These are phyloP conservation scores for Typhlichthys eigenmanni DNA, from an alignment of 2,797 vertebrate genomes.

Conservation along the genomic window DNA sequence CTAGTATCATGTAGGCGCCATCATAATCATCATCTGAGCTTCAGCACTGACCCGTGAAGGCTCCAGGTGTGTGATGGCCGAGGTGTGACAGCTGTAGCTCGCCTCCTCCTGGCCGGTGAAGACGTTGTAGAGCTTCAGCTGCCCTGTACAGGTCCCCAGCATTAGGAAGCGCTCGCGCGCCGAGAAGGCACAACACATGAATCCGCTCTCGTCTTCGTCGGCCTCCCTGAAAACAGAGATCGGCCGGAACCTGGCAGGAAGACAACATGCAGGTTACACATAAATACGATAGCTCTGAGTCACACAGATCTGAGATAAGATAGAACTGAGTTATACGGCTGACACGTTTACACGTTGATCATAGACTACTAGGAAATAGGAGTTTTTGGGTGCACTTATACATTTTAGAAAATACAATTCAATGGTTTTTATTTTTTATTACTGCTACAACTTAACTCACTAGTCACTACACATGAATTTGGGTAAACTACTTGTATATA, in stretches of 20 bases:
- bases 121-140: conserved; percentile 97
- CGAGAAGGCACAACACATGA: conserved; percentile 97
- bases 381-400: too few relatives aligned
- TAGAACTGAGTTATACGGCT: too few relatives aligned
- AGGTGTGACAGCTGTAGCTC: conserved; percentile 97
- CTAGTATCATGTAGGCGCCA: not conserved
- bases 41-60: conserved; percentile 88
- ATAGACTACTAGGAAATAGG: too few relatives aligned
- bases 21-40: not conserved
- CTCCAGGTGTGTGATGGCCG: conserved; percentile 96
- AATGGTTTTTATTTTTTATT: too few relatives aligned
- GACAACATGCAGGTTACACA: not conserved
- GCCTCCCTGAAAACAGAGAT: conserved; percentile 98
- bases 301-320: not conserved
- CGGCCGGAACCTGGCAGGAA: conserved; percentile 87
- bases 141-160: conserved; percentile 95
- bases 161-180: conserved; percentile 96
- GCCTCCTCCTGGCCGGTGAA: conserved; percentile 98
- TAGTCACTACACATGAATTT: too few relatives aligned
- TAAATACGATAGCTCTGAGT: not conserved
- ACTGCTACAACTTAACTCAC: too few relatives aligned
- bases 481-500: too few relatives aligned
- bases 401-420: too few relatives aligned
- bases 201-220: conserved; percentile 97
- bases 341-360: too few relatives aligned